Base-by-base conservation (phyloP, 2,888 invertebrate species). In the Hypena proboscidalis region DNA sequence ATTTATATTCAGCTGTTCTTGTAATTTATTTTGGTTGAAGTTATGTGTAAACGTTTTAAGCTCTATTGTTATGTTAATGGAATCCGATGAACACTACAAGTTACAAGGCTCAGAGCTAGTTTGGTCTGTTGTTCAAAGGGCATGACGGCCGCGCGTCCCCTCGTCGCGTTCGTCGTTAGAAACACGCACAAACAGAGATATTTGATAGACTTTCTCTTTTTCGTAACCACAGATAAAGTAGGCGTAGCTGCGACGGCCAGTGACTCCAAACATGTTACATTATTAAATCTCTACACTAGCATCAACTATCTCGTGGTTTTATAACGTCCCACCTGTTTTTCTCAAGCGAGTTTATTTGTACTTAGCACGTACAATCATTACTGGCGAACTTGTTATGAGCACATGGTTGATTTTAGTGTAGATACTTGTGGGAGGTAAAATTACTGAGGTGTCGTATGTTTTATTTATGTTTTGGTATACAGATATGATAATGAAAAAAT, bases 201-300 rank as follows among this genome's bases (percentile, higher is more conserved):
- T 61, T 64, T 49, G 53, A 53, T 65, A 47, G 47, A 35, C 65
- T 61, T 61, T 61, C 61, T 65, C 65, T 61, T 57, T 62, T 56
- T 53, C 13, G 34, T 41, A 35, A 41, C 29, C 40, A 19, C 33
- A 34, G 17, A 40, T 15, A 34, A 9, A 15, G 29, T 34, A 26
- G 30, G 19, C 22, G 23, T n/a, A n/a, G 29, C 15, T 23, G 8
- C 13, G 8, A 7, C 29, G 29, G 11, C n/a, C 34, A 34, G 6
- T 29, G 34, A 35, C 29, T n/a, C n/a, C n/a, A n/a, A n/a, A 41
- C 34, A 11, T 11, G 17, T 23, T 23, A 7, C 10, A 6, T 10
- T 20, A 17, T 15, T 31, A 22, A 11, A 19, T 7, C 25, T 33
- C 8, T 23, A 5, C 9, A 10, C 9, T 33, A 1, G 30, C n/a